Conservation (phyloP, 2,797 vertebrate genomes). For the Balearica regulorum region DNA sequence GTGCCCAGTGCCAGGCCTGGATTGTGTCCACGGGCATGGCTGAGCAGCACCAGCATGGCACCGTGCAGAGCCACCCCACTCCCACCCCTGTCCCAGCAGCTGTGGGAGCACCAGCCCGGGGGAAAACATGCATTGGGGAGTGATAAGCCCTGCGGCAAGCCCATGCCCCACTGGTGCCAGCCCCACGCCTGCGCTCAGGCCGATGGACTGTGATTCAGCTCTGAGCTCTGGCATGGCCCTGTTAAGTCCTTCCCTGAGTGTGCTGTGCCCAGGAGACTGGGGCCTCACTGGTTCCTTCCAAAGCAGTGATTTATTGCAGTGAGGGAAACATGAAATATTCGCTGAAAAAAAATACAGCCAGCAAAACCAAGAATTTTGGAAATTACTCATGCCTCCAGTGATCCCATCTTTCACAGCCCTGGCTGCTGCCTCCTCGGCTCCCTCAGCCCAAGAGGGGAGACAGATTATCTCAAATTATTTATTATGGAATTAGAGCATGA, state of each 20-base stretch:
- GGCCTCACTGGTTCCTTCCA: neutral
- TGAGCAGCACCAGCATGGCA: rapidly evolving
- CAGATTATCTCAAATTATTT: constrained; percentile 32
- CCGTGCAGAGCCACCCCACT: neutral
- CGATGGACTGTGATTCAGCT: neutral
- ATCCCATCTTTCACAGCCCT: constrained; percentile 11
- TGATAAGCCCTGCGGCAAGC: rapidly evolving
- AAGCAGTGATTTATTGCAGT: constrained; percentile 7
- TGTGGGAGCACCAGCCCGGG: rapidly evolving
- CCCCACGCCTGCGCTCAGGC: neutral
- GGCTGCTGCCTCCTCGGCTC: constrained; percentile 21
- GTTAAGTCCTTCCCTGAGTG: neutral
- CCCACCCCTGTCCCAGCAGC: neutral
- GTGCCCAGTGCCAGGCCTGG: neutral
- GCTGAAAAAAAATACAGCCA: neutral
- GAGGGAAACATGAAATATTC: constrained; percentile 10
- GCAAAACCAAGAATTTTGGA: constrained; percentile 36
- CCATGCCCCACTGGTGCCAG: neutral
- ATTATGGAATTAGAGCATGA: constrained; percentile 11
- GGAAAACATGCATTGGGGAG: neutral
- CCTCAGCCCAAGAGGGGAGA: neutral
- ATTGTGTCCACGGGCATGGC: neutral
- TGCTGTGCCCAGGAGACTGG: neutral
- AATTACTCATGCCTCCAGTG: constrained; percentile 31
- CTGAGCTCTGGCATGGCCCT: neutral